These are phyloP conservation scores for Pseudorasbora parva DNA, from an alignment of 2,113 vertebrate genomes.

Conservation along the genomic window DNA sequence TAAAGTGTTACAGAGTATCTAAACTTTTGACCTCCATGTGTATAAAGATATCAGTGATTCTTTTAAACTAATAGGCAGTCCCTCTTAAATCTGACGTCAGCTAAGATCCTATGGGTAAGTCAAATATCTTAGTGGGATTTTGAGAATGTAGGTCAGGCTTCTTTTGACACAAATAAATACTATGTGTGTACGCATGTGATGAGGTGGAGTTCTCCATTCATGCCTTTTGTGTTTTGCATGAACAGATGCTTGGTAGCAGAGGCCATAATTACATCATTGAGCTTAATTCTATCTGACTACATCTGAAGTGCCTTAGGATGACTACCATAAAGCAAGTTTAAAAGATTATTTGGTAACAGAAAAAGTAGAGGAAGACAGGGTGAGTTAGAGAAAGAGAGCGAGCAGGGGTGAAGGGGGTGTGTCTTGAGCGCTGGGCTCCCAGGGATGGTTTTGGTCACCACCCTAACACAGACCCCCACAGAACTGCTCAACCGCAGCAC, in stretches of 20 bases:
- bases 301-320: constrained; percentile 22
- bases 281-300: constrained; percentile 12
- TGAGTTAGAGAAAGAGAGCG: constrained; percentile 25
- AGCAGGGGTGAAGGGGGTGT: constrained; percentile 60
- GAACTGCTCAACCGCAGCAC: constrained; percentile 56
- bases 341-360: background rate
- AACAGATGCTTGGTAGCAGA: constrained; percentile 6
- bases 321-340: constrained; percentile 2
- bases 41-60: background rate
- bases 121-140: constrained; percentile 43
- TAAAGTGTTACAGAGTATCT: background rate
- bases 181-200: background rate
- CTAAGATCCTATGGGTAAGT: constrained; percentile 3
- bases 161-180: constrained; percentile 4
- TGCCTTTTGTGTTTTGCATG: constrained; percentile 16
- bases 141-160: constrained; percentile 43
- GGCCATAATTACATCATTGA: constrained; percentile 22
- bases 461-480: constrained; percentile 60
- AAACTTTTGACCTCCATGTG: background rate
- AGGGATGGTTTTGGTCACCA: constrained; percentile 55
- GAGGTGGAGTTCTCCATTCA: constrained; percentile 7
- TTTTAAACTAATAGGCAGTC: background rate
- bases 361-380: constrained; percentile 23
- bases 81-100: background rate
- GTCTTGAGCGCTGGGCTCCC: constrained; percentile 53